Conservation (phyloP, 2,888 invertebrate genomes). For the Alentia gelatinosa region DNA sequence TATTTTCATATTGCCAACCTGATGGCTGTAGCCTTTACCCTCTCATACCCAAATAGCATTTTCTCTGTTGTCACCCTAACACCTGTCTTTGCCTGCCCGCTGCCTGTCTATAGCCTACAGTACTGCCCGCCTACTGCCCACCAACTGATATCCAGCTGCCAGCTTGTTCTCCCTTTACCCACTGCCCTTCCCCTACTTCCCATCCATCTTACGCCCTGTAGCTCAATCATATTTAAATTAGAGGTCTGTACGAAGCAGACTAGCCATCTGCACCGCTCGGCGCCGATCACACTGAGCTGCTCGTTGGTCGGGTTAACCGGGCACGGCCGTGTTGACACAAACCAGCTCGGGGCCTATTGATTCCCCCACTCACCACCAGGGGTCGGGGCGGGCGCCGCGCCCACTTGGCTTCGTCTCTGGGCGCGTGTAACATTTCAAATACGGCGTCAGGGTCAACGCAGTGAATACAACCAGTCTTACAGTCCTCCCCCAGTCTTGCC, state of each 20-base stretch:
- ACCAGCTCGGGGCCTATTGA: conserved; percentile 38
- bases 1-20: too few species aligned
- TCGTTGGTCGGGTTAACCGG: not conserved
- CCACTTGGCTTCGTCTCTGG: conserved; percentile 31
- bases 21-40: too few species aligned
- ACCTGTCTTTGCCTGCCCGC: not conserved
- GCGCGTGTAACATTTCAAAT: conserved; percentile 47
- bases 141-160: not conserved
- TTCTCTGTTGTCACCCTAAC: too few species aligned
- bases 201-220: not conserved
- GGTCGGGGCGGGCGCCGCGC: not conserved
- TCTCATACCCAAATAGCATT: too few species aligned
- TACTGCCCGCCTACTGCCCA: not conserved
- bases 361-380: not conserved
- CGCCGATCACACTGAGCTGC: not conserved
- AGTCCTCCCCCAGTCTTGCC: not conserved
- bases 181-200: not conserved
- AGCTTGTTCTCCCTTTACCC: not conserved
- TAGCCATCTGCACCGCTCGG: not conserved
- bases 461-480: not conserved
- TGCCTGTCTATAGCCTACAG: not conserved
- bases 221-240: conserved; percentile 48
- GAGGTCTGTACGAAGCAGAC: not conserved
- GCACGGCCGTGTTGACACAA: conserved; percentile 20
- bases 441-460: not conserved